Evolutionary conservation across 2,113 vertebrate species (phyloP).

Genomic region (Scopus umbretta): DNA sequence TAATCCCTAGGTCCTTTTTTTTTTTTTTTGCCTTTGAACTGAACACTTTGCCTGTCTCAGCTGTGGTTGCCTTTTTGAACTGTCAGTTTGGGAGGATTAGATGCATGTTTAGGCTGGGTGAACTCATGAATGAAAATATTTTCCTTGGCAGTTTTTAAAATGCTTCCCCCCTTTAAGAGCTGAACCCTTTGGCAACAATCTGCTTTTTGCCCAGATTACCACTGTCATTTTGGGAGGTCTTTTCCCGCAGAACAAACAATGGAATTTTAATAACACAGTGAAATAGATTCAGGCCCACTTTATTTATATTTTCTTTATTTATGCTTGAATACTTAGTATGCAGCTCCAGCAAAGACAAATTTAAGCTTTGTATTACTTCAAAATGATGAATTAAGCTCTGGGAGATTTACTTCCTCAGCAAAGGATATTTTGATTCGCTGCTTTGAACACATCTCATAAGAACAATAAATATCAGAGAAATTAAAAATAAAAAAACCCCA

Average conservation of each 20-base stretch:
- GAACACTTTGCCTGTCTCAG: constrained; percentile 61
- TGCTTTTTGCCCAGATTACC: constrained; percentile 67
- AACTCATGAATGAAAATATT: constrained; percentile 86
- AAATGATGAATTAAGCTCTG: constrained; percentile 50
- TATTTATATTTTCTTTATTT: constrained; percentile 59
- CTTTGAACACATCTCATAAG: background rate
- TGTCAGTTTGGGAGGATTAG: constrained; percentile 81
- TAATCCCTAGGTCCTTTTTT: constrained; percentile 54
- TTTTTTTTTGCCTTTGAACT: constrained; percentile 68
- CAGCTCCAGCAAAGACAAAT: constrained; percentile 39
- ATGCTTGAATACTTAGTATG: constrained; percentile 26
- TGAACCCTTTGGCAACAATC: constrained; percentile 58
- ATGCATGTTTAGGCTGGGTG: constrained; percentile 81
- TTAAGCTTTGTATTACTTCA: constrained; percentile 57
- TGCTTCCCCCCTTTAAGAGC: constrained; percentile 38
- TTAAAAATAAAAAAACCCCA: background rate
- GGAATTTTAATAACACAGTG: constrained; percentile 64
- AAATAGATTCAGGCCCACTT: background rate
- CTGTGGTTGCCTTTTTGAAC: constrained; percentile 72
- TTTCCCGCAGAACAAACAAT: constrained; percentile 58
- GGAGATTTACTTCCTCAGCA: constrained; percentile 44
- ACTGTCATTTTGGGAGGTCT: constrained; percentile 65
- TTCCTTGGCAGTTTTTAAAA: constrained; percentile 77
- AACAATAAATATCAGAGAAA: constrained; percentile 42
- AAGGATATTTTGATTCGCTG: background rate